Evolutionary conservation across 2,797 vertebrate species (phyloP).

Genomic region (Enteromius paludinosus): DNA sequence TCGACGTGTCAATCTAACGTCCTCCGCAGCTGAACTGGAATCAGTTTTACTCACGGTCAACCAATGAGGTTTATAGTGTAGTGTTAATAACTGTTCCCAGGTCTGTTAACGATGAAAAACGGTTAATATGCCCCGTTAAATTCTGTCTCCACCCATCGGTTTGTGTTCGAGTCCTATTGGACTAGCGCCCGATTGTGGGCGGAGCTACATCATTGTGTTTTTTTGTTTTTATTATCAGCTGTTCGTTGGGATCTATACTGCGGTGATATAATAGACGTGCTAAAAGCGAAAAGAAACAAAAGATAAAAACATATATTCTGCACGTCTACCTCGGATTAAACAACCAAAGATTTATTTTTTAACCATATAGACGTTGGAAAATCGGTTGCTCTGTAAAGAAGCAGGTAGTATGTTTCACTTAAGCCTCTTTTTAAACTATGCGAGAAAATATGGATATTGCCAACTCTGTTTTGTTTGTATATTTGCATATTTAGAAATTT

Average conservation of each 20-base stretch:
- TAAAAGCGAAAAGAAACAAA: neutral
- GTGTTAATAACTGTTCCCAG: constrained; percentile 8
- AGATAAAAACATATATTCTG: neutral
- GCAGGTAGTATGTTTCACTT: constrained; percentile 25
- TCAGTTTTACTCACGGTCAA: neutral
- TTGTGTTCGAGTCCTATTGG: constrained; percentile 46
- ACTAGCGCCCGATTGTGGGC: neutral
- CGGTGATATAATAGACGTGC: neutral
- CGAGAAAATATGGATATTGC: neutral
- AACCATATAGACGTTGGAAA: neutral
- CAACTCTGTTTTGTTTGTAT: neutral
- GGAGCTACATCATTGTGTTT: constrained; percentile 31
- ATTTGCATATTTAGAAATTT: neutral
- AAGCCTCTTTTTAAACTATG: neutral
- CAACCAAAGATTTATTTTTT: neutral
- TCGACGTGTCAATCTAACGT: neutral
- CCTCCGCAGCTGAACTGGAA: constrained; percentile 7
- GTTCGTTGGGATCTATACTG: constrained; percentile 70
- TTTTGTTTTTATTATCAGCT: constrained; percentile 80
- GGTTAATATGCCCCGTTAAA: neutral
- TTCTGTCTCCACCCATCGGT: constrained; percentile 4
- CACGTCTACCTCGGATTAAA: neutral
- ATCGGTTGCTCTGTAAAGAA: constrained; percentile 10
- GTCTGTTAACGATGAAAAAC: neutral
- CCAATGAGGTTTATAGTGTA: neutral